These are phyloP conservation scores for Lymantria dispar DNA, from an alignment of 2,888 invertebrate species.

Conservation along the genomic window DNA sequence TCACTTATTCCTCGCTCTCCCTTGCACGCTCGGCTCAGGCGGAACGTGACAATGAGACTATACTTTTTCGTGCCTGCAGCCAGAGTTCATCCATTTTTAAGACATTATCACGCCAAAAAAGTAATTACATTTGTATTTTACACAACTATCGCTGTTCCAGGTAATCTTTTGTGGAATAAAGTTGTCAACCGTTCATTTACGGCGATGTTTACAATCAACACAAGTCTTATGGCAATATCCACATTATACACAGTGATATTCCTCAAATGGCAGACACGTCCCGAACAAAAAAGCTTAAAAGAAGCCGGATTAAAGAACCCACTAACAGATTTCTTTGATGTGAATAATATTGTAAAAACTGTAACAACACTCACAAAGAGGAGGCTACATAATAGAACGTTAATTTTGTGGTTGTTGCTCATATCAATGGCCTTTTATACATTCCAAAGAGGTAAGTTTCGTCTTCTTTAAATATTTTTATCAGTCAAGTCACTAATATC, in stretches of 20 bases:
- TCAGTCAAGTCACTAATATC: no score
- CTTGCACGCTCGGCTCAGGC: no score
- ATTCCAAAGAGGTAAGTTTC: conserved; percentile 85
- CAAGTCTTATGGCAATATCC: conserved; percentile 81
- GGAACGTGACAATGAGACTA: no score
- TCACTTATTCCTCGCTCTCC: no score
- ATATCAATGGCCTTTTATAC: conserved; percentile 90
- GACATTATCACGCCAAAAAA: no score
- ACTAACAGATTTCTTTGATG: conserved; percentile 87
- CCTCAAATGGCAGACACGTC: conserved; percentile 87
- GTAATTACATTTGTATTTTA: not conserved
- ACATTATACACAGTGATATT: conserved; percentile 85
- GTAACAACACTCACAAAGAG: conserved; percentile 83
- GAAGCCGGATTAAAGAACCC: conserved; percentile 82
- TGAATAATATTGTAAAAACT: conserved; percentile 85
- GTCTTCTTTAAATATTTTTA: not conserved
- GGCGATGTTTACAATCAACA: conserved; percentile 88
- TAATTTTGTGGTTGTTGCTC: conserved; percentile 86
- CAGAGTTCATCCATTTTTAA: no score
- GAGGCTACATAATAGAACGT: conserved; percentile 81
- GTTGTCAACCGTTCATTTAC: conserved; percentile 86
- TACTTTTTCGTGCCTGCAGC: no score
- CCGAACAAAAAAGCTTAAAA: conserved; percentile 83
- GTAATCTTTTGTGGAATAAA: conserved; percentile 84
- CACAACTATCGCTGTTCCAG: conserved; percentile 57